phyloP scores from a whole-genome alignment of 2,113 vertebrate genomes.

The Xiphorhynchus elegans region DNA sequence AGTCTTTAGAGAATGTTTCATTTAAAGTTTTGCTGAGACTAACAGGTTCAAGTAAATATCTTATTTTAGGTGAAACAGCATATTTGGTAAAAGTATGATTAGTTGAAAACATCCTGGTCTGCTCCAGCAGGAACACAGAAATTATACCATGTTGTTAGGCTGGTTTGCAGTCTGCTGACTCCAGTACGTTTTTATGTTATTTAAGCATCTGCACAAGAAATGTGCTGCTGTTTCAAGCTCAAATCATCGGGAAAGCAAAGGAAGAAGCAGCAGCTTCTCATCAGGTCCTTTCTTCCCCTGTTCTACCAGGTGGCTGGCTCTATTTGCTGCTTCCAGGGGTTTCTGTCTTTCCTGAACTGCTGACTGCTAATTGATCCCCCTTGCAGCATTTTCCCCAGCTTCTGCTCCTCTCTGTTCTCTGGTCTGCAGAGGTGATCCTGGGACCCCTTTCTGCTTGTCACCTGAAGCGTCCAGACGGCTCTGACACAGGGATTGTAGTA shows the following conservation, averaged over 20 bases:
- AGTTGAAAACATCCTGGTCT: neutral
- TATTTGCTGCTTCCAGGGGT: constrained; percentile 7
- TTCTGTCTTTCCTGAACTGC: neutral
- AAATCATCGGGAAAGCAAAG: constrained; percentile 22
- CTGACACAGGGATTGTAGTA: fast-evolving
- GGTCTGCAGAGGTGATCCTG: fast-evolving
- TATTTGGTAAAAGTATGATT: neutral
- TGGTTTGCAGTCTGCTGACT: constrained; percentile 35
- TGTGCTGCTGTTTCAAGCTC: neutral
- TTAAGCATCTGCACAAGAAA: constrained; percentile 6
- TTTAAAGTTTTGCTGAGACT: neutral
- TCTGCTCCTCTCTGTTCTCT: neutral
- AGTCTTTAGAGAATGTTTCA: neutral
- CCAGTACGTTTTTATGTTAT: neutral
- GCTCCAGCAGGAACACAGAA: constrained; percentile 1
- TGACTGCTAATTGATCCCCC: neutral
- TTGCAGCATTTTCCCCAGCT: neutral
- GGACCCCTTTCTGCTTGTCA: neutral
- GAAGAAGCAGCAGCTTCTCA: constrained; percentile 23
- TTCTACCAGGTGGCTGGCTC: constrained; percentile 10
- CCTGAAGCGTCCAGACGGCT: neutral
- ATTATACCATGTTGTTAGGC: neutral
- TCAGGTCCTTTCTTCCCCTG: constrained; percentile 25
- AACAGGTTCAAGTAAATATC: neutral
- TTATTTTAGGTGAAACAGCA: constrained; percentile 5